Conservation (phyloP, 1,140 invertebrate genomes). For the Heliothis virescens region DNA sequence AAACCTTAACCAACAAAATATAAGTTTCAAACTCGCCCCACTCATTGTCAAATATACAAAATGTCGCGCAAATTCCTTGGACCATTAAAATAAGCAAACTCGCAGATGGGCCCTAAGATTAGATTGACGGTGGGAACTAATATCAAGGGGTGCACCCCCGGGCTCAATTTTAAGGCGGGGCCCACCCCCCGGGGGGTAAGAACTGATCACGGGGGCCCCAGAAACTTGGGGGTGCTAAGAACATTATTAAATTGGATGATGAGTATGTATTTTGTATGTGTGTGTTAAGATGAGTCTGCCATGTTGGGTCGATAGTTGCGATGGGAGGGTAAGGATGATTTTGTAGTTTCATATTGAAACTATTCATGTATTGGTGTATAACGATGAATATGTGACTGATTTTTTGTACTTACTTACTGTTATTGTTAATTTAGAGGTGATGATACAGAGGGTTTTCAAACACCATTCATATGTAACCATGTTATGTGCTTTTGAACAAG, state of each 20-base stretch:
- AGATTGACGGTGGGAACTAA: conserved; percentile 54
- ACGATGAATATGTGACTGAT: neutral
- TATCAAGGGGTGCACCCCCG: conserved; percentile 50
- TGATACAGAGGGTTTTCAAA: no score
- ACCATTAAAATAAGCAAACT: conserved; percentile 39
- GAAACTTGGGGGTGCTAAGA: conserved; percentile 52
- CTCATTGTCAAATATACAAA: neutral
- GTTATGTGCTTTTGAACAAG: no score
- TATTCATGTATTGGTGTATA: neutral
- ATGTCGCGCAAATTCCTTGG: conserved; percentile 27
- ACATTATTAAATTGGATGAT: conserved; percentile 54
- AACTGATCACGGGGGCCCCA: conserved; percentile 45
- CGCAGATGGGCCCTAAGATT: conserved; percentile 49
- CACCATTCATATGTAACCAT: no score
- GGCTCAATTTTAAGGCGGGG: conserved; percentile 52
- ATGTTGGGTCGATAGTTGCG: conserved; percentile 18
- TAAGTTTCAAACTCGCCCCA: neutral
- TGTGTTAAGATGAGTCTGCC: conserved; percentile 40
- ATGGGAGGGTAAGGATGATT: conserved; percentile 5
- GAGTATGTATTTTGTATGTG: conserved; percentile 43
- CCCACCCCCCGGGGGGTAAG: conserved; percentile 49
- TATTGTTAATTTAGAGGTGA: no score
- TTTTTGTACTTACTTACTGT: neutral
- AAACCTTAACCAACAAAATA: neutral
- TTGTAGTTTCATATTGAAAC: conserved; percentile 2